Evolutionary conservation across 2,888 invertebrate genomes (phyloP).

Genomic region (Phrixothrix hirtus): DNA sequence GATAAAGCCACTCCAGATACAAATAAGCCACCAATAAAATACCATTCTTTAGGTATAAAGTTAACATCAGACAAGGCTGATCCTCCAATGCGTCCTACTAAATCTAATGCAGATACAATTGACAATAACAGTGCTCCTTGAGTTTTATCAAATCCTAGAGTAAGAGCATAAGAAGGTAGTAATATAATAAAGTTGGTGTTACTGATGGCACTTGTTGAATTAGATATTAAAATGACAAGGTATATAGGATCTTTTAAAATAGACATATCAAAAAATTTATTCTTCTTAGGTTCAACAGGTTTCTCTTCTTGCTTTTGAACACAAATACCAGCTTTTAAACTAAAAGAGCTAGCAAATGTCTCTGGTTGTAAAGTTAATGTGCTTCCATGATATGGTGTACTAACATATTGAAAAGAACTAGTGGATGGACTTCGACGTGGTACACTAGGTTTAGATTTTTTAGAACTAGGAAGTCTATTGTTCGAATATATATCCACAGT

Average conservation of each 20-base stretch:
- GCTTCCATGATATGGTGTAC: constrained; percentile 84
- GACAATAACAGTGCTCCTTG: constrained; percentile 75
- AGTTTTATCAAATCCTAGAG: constrained; percentile 71
- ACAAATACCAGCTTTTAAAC: constrained; percentile 56
- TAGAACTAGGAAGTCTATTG: constrained; percentile 38
- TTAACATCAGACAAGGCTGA: constrained; percentile 81
- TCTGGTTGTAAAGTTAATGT: constrained; percentile 77
- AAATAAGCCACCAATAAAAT: constrained; percentile 78
- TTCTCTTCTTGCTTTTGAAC: constrained; percentile 55
- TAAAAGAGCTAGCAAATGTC: constrained; percentile 78
- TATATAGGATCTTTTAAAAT: constrained; percentile 79
- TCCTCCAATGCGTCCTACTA: constrained; percentile 83
- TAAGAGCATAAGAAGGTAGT: constrained; percentile 75
- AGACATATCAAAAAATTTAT: constrained; percentile 73
- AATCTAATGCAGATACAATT: constrained; percentile 78
- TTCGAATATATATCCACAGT: constrained; percentile 47
- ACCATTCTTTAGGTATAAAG: constrained; percentile 77
- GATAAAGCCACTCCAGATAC: constrained; percentile 77
- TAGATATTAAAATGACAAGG: constrained; percentile 79
- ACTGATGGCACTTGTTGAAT: constrained; percentile 83
- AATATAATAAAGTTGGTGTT: constrained; percentile 86
- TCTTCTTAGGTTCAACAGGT: constrained; percentile 52
- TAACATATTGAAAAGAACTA: constrained; percentile 82
- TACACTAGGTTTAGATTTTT: constrained; percentile 51
- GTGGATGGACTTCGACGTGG: constrained; percentile 75